Evolutionary conservation across 2,113 vertebrate genomes (phyloP), one percentile per base, ranked within the genome.

Genomic region (Campylorhamphus procurvoides): DNA sequence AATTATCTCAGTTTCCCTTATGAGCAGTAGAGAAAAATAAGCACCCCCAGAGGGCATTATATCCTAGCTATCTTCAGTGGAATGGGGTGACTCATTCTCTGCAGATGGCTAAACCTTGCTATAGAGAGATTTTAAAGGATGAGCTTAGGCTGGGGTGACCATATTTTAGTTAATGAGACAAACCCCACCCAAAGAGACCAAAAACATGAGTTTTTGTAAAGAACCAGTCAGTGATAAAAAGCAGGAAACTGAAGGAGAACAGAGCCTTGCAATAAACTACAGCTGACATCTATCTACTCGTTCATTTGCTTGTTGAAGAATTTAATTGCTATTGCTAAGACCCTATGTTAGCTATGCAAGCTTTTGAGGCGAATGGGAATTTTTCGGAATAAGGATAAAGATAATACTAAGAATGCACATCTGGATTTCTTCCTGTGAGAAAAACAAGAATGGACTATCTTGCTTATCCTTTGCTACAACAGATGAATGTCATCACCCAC

Each of bases 401-500:
- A 90, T 80, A 93, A 71, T 76, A 59, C 12, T 39, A 35, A 81
- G 60, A 90, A 82, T 60, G 52, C 47, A 94, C 94, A 93, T 96
- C 94, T 92, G 92, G 80, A 93, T 84, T 92, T 92, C 79, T 67
- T 92, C 49, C 73, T 84, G 16, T 78, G 76, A 90, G 79, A 84
- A 94, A 90, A 90, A 90, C 20, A 89, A 37, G 52, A 92, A 73
- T 0, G 14, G 80, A 92, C 73, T 90, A 78, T 42, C 56, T 93
- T 88, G 47, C 90, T 88, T 89, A 81, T 84, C 80, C 79, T 96
- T 76, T 76, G 44, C 77, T 94, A 75, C 52, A 90, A 37, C 52
- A 93, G 60, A 93, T 89, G 88, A 91, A 95, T 93, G 79, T 95
- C 90, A 91, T 93, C 90, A 97, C 86, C 81, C 89, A 72, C 84